A percentile compares a stretch with the other conserved stretches of the same genome.
These are phyloP conservation scores for Metridium senile DNA, from an alignment of 92 coral and sea anemone genomes.

Conservation along the genomic window DNA sequence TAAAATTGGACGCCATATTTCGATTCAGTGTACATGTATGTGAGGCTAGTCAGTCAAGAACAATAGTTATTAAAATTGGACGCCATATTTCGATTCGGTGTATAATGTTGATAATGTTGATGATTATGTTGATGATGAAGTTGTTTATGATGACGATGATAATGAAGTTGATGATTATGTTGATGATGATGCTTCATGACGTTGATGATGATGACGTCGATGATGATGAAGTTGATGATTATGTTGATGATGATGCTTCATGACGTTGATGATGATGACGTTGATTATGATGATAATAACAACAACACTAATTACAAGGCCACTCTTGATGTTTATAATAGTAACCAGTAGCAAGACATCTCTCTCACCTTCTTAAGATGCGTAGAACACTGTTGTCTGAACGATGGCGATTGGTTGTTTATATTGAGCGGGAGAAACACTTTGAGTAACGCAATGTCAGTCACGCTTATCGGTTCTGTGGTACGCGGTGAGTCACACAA, in stretches of 20 bases:
- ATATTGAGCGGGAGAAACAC: constrained; percentile 73
- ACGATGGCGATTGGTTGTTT: constrained; percentile 97
- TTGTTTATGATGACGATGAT: no score
- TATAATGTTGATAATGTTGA: background rate
- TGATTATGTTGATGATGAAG: background rate
- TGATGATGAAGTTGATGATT: background rate
- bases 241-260: background rate
- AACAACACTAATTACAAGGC: no score
- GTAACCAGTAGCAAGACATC: background rate
- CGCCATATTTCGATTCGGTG: no score
- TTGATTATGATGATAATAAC: background rate
- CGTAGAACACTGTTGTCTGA: constrained; percentile 70
- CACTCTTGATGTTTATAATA: no score
- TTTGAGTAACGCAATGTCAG: constrained; percentile 71
- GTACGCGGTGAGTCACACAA: constrained; percentile 89
- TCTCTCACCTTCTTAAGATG: constrained; percentile 70
- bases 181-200: background rate
- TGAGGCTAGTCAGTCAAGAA: no score
- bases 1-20: no score
- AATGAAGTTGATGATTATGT: background rate
- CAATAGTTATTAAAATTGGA: no score
- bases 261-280: background rate
- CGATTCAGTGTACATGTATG: no score
- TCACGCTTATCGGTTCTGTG: constrained; percentile 80
- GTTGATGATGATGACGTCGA: background rate